Evolutionary conservation across 1,140 invertebrate species (phyloP), one percentile per base, ranked within the genome.

Genomic region (Solen grandis): DNA sequence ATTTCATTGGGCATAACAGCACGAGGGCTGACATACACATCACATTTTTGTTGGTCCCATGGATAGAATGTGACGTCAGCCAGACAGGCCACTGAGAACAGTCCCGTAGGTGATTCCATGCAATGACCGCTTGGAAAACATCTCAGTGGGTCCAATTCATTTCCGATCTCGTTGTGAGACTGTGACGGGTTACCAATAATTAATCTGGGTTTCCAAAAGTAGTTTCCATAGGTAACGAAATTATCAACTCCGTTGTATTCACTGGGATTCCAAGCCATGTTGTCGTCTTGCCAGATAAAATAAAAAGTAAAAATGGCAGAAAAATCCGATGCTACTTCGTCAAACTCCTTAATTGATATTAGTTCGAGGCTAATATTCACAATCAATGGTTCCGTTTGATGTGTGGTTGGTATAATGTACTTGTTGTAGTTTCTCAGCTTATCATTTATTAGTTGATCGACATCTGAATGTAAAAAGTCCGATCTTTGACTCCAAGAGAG

Each of bases 291-390:
- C 70, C 70, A 74, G n/a, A 22, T 27, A 5, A 59, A 10, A 19
- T 27, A 22, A 14, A 74, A 41, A 19, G 41, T 46, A 14, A 36
- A 29, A 46, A 74, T 29, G 3, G 50, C 35, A 36, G 70, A 27
- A 16, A 74, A 8, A 0, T 36, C 25, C 33, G 41, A 54, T 5
- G 52, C 31, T 60, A 74, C 57, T 33, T 74, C 70, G n/a, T 74
- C 57, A 33, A 74, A 74, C 29, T 74, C 70, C 55, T 38, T 31
- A 22, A 74, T 60, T 27, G n/a, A 3, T 2, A 36, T 38, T 13
- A 74, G 22, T 13, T 74, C 55, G 55, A 41, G 41, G 25, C 33
- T 74, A 10, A 74, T 35, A 46, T 74, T 60, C 13, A 74, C 66
- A 29, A 50, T 50, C 3, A 68, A 63, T 35, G 8, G n/a, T n/a